Base-by-base conservation (phyloP, 2,113 vertebrate species). In the Notarius lentiginosus region DNA sequence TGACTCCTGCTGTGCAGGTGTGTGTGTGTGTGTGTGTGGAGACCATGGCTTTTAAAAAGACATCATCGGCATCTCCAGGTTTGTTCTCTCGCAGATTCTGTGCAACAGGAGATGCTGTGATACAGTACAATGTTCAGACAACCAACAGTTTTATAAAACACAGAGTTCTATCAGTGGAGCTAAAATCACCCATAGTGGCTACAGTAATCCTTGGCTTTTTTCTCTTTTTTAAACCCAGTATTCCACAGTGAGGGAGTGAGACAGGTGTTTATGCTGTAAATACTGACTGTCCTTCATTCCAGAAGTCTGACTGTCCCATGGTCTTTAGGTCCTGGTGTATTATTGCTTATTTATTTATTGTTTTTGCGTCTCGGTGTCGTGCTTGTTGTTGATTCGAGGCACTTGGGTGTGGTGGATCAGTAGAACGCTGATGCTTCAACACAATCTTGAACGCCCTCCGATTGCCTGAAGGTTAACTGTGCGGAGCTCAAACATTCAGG, bases 401-500 rank as follows among this genome's bases (percentile, higher is more conserved):
- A 92, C 92, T 92, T 92, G 86, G 84, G 82, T n/a, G 24, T 63
- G 34, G 56, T 63, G 53, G 79, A 41, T 61, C 51, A 83, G 79
- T 30, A 11, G 47, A 82, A 81, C 41, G 20, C 55, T 70, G 58
- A 63, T 20, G 51, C 30, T 68, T 55, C 56, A 60, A 12, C 63
- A 27, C 49, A 4, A 47, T 51, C 82, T 22, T 49, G 65, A 34
- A 30, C 70, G 73, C 79, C 56, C n/a, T 49, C 53, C 63, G 55
- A 79, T 27, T 61, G 41, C 53, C 56, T 61, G 30, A 55, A 84
- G 63, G 7, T 60, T 55, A n/a, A 34, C 56, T 22, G 58, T 58
- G 41, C 17, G 4, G 53, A 34, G 81, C 55, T 95, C 95, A 97
- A 53, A 96, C 94, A 5, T 94, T 97, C 77, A 97, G 93, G 90